Percentiles rank a stretch among this genome's conserved stretches.
Conservation (phyloP, 2,888 invertebrate species). For the Drosophila demipolita region DNA sequence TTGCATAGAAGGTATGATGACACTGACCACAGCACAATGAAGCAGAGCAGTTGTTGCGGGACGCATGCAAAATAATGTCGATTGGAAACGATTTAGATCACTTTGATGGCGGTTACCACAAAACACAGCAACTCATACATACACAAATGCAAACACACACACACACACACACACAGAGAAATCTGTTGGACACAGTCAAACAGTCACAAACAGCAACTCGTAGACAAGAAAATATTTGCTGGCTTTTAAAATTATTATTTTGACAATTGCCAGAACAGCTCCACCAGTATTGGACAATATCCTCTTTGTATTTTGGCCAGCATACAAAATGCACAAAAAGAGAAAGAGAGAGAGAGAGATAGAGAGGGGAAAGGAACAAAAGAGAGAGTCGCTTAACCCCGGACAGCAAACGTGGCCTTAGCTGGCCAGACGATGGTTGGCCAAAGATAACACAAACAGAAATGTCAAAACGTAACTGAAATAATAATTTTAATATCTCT, state of each 20-base stretch:
- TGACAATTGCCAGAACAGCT: conserved; percentile 52
- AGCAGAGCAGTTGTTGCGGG: not conserved
- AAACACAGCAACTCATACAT: conserved; percentile 10
- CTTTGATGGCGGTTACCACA: conserved; percentile 22
- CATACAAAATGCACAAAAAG: conserved; percentile 13
- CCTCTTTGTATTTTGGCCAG: conserved; percentile 28
- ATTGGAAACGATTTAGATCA: conserved; percentile 60
- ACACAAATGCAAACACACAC: not conserved
- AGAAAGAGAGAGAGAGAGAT: not conserved
- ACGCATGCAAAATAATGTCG: conserved; percentile 50
- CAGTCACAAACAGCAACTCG: conserved; percentile 5
- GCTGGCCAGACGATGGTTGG: conserved; percentile 53
- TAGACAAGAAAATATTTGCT: conserved; percentile 63
- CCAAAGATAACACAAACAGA: conserved; percentile 50
- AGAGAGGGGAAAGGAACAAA: not conserved
- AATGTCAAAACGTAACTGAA: conserved; percentile 45
- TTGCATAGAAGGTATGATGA: conserved; percentile 4
- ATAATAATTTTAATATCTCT: conserved; percentile 57
- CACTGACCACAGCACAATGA: conserved; percentile 9
- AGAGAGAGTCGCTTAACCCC: conserved; percentile 38
- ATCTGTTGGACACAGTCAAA: not conserved
- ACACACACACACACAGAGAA: not conserved
- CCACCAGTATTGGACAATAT: conserved; percentile 36
- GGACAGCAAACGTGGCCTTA: conserved; percentile 15
- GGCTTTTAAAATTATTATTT: conserved; percentile 66